A percentile compares a stretch with the other conserved stretches of the same genome.
These are phyloP conservation scores for Drosophila percnosoma DNA, from an alignment of 2,888 invertebrate genomes.

Conservation along the genomic window DNA sequence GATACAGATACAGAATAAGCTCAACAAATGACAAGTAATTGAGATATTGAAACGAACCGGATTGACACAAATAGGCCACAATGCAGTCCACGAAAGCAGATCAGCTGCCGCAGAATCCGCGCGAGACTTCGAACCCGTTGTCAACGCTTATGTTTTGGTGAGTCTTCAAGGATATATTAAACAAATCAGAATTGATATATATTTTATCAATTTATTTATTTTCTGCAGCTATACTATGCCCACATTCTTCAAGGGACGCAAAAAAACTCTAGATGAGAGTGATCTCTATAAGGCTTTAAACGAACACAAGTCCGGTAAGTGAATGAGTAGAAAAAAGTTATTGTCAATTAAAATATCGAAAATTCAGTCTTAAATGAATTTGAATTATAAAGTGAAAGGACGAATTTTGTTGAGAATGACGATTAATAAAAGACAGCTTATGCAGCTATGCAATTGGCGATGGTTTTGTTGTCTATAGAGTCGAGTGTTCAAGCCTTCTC, in stretches of 20 bases:
- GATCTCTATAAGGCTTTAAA: slow-evolving; percentile 91
- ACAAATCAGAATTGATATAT: background rate
- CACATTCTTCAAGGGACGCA: slow-evolving; percentile 90
- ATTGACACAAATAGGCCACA: slow-evolving; percentile 46
- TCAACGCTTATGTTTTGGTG: slow-evolving; percentile 88
- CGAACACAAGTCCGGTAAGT: slow-evolving; percentile 88
- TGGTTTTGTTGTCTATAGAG: background rate
- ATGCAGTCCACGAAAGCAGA: slow-evolving; percentile 84
- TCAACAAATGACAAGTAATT: slow-evolving; percentile 57
- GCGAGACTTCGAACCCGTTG: slow-evolving; percentile 86
- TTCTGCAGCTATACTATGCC: slow-evolving; percentile 90
- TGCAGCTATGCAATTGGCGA: background rate
- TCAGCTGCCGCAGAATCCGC: slow-evolving; percentile 86
- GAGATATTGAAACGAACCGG: slow-evolving; percentile 39
- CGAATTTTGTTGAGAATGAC: background rate
- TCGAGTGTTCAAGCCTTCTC: slow-evolving; percentile 3
- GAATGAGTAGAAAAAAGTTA: slow-evolving; percentile 2
- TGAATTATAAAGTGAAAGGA: too few relatives aligned
- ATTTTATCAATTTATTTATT: too few relatives aligned
- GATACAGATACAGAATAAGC: slow-evolving; percentile 17
- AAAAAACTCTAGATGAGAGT: slow-evolving; percentile 89
- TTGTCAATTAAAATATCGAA: background rate
- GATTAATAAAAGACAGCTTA: background rate
- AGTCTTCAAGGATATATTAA: slow-evolving; percentile 24
- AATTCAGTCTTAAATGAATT: too few relatives aligned